Evolutionary conservation across 2,888 invertebrate species (phyloP).

Genomic region (Stenodera caucasica): DNA sequence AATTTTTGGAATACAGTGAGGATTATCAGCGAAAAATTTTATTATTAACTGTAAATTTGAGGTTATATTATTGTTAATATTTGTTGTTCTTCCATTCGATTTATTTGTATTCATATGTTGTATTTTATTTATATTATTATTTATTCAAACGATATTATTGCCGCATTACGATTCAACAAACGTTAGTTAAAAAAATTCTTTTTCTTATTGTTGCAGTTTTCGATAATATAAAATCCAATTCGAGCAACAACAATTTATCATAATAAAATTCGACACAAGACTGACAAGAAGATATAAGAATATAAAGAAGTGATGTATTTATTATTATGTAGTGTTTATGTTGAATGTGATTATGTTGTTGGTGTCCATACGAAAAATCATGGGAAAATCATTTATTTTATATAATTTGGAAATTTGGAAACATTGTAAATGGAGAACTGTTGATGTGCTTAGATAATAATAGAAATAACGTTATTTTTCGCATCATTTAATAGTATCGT

Average conservation of each 20-base stretch:
- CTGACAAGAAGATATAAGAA: conserved; percentile 15
- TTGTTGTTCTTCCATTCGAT: neutral
- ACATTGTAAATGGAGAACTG: conserved; percentile 78
- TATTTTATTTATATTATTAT: conserved; percentile 12
- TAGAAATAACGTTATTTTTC: conserved; percentile 27
- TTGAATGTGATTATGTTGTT: conserved; percentile 37
- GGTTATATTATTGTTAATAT: conserved; percentile 20
- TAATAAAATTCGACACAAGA: neutral
- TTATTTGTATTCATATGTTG: conserved; percentile 38
- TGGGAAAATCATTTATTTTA: conserved; percentile 33
- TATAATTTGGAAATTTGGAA: conserved; percentile 70
- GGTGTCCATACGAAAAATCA: conserved; percentile 36
- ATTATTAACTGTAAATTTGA: conserved; percentile 3
- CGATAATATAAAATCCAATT: neutral
- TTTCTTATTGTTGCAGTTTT: neutral
- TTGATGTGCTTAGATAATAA: conserved; percentile 55
- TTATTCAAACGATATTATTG: neutral
- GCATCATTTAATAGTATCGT: neutral
- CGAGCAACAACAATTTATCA: neutral
- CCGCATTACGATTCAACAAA: neutral
- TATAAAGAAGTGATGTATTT: conserved; percentile 47
- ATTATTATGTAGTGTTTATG: conserved; percentile 35
- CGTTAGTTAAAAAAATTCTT: neutral
- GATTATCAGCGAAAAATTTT: neutral
- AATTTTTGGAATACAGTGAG: neutral